Evolutionary conservation across 2,113 vertebrate genomes (phyloP).

Genomic region (Antigone vipio): DNA sequence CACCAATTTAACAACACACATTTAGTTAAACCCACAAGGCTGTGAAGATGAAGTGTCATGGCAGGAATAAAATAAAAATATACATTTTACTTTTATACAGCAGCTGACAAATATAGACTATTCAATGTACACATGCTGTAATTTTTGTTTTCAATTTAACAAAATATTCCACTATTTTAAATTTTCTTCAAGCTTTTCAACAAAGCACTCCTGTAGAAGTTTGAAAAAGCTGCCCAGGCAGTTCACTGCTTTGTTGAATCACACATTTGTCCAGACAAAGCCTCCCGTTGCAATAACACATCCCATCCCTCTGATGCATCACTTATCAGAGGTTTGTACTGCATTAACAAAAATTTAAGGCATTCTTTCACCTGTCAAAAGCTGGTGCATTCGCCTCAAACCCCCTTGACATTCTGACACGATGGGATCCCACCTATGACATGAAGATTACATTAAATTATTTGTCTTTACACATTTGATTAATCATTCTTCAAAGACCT

Average conservation of each 20-base stretch:
- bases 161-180: background rate
- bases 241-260: background rate
- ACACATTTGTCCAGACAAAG: background rate
- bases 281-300: background rate
- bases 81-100: background rate
- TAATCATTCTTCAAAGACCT: background rate
- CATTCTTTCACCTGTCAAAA: conserved; percentile 89
- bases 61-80: background rate
- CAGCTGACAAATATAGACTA: background rate
- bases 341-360: background rate
- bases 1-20: background rate
- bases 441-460: background rate
- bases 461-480: background rate
- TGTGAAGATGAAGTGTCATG: background rate
- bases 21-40: background rate
- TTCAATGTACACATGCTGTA: background rate
- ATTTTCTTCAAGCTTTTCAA: background rate
- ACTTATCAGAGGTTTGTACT: background rate
- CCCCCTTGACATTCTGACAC: conserved; percentile 95
- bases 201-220: background rate
- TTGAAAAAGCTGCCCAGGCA: background rate
- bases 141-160: background rate
- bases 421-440: conserved; percentile 94
- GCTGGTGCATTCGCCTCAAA: conserved; percentile 97
- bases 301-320: background rate